Evolutionary conservation across 1,140 invertebrate species (phyloP).

Genomic region (Microvelia longipes): DNA sequence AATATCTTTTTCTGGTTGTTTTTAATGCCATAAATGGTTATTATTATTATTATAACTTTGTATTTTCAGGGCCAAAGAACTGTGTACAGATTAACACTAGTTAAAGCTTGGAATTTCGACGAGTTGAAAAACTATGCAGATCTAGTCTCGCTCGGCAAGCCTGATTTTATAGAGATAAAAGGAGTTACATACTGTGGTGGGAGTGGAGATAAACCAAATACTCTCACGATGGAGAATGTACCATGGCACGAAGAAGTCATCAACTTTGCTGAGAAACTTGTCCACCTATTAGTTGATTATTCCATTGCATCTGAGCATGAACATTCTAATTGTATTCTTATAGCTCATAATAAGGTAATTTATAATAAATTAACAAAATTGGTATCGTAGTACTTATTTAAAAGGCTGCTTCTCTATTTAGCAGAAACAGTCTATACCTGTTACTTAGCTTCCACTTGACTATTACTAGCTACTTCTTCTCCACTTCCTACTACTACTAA

Average conservation of each 20-base stretch:
- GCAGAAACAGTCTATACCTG: constrained; percentile 25
- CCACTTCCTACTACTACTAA: no score
- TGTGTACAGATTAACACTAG: constrained; percentile 46
- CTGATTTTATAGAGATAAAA: constrained; percentile 53
- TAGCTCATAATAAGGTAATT: constrained; percentile 37
- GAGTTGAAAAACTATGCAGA: constrained; percentile 44
- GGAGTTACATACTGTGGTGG: constrained; percentile 47
- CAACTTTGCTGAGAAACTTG: constrained; percentile 36
- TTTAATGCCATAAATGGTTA: no score
- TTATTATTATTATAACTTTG: no score
- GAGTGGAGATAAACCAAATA: constrained; percentile 36
- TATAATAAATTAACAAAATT: background rate
- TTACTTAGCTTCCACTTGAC: background rate
- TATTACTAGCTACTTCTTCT: background rate
- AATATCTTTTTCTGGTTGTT: no score
- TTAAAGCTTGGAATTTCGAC: constrained; percentile 45
- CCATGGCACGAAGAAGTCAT: constrained; percentile 49
- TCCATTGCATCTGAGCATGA: constrained; percentile 46
- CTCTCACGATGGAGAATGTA: constrained; percentile 47
- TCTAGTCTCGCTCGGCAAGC: constrained; percentile 40
- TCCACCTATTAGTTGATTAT: constrained; percentile 35
- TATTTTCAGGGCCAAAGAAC: constrained; percentile 37
- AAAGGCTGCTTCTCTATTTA: background rate
- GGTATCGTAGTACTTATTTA: background rate
- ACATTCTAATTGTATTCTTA: constrained; percentile 46